Percentiles rank a stretch among this genome's conserved stretches.
Evolutionary conservation across 2,888 invertebrate genomes (phyloP).

Genomic region (Acrobasis suavella): DNA sequence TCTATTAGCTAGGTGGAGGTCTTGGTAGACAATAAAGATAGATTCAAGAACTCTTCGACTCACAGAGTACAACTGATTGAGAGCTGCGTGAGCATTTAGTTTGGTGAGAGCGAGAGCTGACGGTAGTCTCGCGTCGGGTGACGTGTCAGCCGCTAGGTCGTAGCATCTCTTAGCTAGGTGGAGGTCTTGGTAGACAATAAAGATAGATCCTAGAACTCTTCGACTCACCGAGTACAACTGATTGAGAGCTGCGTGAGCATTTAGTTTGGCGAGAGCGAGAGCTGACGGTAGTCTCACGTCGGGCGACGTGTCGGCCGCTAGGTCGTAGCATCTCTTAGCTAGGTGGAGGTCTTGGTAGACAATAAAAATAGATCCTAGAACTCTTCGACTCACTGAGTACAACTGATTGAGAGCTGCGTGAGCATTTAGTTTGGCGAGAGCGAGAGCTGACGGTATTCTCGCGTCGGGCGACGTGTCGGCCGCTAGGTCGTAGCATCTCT

Average conservation of each 20-base stretch:
- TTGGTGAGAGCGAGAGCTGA: constrained; percentile 93
- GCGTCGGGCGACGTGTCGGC: constrained; percentile 93
- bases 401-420: constrained; percentile 31
- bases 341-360: constrained; percentile 57
- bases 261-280: constrained; percentile 91
- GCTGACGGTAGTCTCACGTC: constrained; percentile 96
- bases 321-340: constrained; percentile 90
- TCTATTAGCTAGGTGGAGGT: no score
- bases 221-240: constrained; percentile 35
- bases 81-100: constrained; percentile 73
- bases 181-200: background rate
- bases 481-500: constrained; percentile 95
- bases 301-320: constrained; percentile 89
- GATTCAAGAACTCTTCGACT: no score
- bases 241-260: constrained; percentile 41
- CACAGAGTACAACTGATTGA: constrained; percentile 35
- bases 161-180: no score
- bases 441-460: constrained; percentile 93
- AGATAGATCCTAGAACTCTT: no score
- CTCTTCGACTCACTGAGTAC: constrained; percentile 32
- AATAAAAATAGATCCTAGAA: no score
- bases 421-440: constrained; percentile 88
- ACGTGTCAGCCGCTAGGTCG: no score
- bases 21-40: constrained; percentile 71
- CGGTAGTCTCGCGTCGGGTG: constrained; percentile 94